These are phyloP conservation scores for Aythya fuligula DNA, from an alignment of 2,797 vertebrate genomes.

Conservation along the genomic window DNA sequence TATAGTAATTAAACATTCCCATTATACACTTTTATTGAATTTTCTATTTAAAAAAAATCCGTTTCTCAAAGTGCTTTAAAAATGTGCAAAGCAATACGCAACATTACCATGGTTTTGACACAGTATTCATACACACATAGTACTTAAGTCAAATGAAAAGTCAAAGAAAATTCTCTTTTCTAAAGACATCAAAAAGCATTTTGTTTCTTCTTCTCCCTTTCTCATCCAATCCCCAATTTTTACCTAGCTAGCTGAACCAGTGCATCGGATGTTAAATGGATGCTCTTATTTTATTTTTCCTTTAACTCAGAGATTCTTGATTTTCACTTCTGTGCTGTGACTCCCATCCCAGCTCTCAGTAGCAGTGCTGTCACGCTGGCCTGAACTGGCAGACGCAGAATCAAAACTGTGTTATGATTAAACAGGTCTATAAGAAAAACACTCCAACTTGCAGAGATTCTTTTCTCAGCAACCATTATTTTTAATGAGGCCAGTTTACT, in stretches of 20 bases:
- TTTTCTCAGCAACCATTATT: conserved; percentile 63
- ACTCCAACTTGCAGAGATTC: conserved; percentile 36
- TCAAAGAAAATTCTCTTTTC: not conserved
- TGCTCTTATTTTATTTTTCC: not conserved
- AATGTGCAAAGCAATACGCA: not conserved
- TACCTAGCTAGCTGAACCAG: not conserved
- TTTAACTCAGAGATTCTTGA: conserved; percentile 12
- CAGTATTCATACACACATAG: not conserved
- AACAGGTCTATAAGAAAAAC: conserved; percentile 28
- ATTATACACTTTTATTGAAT: not conserved
- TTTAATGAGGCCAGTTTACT: conserved; percentile 74
- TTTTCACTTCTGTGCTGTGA: conserved; percentile 48
- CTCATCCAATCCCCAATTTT: not conserved
- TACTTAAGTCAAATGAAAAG: not conserved
- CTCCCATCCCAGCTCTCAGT: conserved; percentile 47
- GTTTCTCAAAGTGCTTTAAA: not conserved
- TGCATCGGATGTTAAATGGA: not conserved
- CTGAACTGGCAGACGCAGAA: conserved; percentile 41
- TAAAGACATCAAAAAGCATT: not conserved
- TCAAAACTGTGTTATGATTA: conserved; percentile 48
- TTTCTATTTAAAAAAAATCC: not conserved
- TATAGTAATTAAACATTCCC: not conserved
- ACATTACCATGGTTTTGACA: not conserved
- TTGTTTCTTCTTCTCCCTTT: not conserved
- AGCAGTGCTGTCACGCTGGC: conserved; percentile 47